phyloP scores from a whole-genome alignment of 2,113 vertebrate species.

The Plecotus auritus region DNA sequence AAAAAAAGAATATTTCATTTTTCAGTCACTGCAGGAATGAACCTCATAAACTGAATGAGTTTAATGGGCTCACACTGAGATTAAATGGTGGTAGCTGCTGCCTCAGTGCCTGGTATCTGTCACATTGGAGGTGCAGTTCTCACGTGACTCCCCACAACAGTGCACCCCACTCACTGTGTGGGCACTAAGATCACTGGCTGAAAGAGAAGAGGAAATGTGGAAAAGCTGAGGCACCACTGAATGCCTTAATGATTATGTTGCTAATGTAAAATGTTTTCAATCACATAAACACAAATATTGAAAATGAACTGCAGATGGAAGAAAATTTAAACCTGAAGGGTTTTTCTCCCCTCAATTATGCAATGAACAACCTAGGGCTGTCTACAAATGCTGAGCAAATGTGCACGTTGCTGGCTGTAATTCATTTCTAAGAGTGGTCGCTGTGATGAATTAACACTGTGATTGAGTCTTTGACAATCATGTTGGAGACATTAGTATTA shows the following conservation, averaged over 20 bases:
- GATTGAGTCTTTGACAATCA: background rate
- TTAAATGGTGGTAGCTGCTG: background rate
- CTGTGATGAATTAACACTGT: background rate
- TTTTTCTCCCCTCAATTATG: background rate
- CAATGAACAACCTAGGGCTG: background rate
- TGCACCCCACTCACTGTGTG: background rate
- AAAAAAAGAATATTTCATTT: background rate
- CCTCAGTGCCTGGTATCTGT: background rate
- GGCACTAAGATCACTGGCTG: background rate
- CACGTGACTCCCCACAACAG: fast-evolving
- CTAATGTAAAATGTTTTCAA: background rate
- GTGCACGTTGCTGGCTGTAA: background rate
- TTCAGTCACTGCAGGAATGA: background rate
- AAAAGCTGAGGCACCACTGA: background rate
- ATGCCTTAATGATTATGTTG: background rate
- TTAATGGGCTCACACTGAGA: background rate
- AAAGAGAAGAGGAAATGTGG: background rate
- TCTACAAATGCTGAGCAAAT: background rate
- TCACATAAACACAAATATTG: background rate
- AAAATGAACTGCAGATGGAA: background rate
- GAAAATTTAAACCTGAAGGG: background rate
- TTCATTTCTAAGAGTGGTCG: background rate
- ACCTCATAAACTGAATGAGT: background rate
- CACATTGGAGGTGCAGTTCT: background rate
- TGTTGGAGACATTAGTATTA: background rate